Percentiles rank a stretch among this genome's conserved stretches.
Evolutionary conservation across 2,888 invertebrate genomes (phyloP).

Genomic region (Flexamia atlantica): DNA sequence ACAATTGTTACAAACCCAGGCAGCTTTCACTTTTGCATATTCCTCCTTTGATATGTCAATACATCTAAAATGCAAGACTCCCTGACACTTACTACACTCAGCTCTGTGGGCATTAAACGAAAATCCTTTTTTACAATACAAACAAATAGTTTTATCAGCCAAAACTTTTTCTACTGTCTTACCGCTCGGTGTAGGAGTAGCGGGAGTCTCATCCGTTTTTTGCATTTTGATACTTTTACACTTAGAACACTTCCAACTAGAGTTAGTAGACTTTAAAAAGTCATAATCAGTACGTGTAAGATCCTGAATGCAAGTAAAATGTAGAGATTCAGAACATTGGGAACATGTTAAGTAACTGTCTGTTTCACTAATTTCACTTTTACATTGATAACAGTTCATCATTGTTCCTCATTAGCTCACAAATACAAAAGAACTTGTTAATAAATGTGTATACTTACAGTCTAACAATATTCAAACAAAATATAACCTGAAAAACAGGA

Average conservation of each 20-base stretch:
- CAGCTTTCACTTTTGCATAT: background rate
- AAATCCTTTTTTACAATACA: background rate
- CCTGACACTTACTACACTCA: background rate
- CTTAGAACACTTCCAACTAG: background rate
- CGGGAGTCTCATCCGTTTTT: background rate
- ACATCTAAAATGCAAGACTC: background rate
- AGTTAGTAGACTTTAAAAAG: background rate
- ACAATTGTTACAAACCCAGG: background rate
- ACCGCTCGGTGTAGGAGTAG: background rate
- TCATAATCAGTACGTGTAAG: background rate
- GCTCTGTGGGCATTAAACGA: conserved; percentile 12
- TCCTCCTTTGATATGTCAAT: background rate
- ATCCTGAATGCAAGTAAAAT: background rate
- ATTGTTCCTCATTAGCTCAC: background rate
- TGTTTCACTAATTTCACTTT: background rate
- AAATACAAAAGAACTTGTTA: background rate
- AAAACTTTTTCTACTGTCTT: background rate
- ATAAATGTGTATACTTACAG: background rate
- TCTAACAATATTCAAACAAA: background rate
- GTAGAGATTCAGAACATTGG: background rate
- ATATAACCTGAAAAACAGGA: background rate
- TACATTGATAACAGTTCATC: background rate
- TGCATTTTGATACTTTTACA: background rate
- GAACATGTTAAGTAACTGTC: background rate
- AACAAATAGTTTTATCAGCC: background rate